Conservation (phyloP, 2,888 invertebrate species). For the Lissocephala sabroskyi region DNA sequence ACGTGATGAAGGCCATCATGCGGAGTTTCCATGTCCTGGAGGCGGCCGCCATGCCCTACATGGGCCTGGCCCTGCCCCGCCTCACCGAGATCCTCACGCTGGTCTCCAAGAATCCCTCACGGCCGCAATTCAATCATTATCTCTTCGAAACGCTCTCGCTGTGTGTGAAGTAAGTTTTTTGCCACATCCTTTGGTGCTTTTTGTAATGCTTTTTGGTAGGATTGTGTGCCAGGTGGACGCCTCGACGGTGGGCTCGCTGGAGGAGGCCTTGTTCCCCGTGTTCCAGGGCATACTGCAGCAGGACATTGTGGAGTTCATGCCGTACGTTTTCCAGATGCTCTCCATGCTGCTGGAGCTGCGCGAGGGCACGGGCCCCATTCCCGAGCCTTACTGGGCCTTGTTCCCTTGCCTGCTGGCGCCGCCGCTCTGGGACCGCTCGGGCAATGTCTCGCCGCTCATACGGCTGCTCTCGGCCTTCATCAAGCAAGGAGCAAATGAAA, state of each 20-base stretch:
- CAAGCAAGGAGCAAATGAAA: slow-evolving; percentile 80
- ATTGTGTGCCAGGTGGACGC: slow-evolving; percentile 89
- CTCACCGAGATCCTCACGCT: slow-evolving; percentile 86
- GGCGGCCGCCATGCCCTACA: slow-evolving; percentile 84
- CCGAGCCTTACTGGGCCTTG: slow-evolving; percentile 89
- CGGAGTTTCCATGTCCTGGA: slow-evolving; percentile 87
- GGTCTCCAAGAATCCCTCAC: slow-evolving; percentile 94
- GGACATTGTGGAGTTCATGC: slow-evolving; percentile 95
- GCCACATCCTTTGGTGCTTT: not conserved
- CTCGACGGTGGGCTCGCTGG: slow-evolving; percentile 87
- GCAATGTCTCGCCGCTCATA: slow-evolving; percentile 94
- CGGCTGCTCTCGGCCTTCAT: slow-evolving; percentile 92
- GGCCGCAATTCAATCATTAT: slow-evolving; percentile 98
- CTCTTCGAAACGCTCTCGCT: slow-evolving; percentile 96
- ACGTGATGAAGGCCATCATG: slow-evolving; percentile 98
- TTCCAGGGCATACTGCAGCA: slow-evolving; percentile 95
- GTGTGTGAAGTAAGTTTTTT: slow-evolving; percentile 81
- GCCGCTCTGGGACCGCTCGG: slow-evolving; percentile 92
- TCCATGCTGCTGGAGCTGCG: slow-evolving; percentile 90
- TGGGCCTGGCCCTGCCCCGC: slow-evolving; percentile 86
- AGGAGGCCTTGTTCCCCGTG: slow-evolving; percentile 93
- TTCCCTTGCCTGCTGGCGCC: slow-evolving; percentile 93
- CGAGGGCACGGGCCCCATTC: slow-evolving; percentile 74
- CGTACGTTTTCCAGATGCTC: slow-evolving; percentile 98
- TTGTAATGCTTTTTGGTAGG: slow-evolving; percentile 73